phyloP scores from a whole-genome alignment of 2,888 invertebrate genomes.

The Dasysyrphus albostriatus region DNA sequence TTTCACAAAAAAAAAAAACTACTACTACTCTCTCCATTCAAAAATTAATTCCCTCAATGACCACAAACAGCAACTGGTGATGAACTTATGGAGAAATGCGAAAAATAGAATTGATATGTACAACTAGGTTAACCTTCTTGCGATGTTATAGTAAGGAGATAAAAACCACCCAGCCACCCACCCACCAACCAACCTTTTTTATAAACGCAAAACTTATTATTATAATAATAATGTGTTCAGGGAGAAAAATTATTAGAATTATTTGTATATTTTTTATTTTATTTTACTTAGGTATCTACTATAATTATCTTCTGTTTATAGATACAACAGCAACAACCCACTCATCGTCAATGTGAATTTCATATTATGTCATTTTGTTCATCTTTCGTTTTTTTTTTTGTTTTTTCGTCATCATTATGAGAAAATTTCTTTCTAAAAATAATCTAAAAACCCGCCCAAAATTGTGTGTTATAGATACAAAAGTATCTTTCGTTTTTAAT shows the following conservation, averaged over 20 bases:
- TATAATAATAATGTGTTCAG: neutral
- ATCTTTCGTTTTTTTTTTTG: conserved; percentile 46
- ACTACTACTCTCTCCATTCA: neutral
- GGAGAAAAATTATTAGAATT: neutral
- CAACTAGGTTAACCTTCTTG: neutral
- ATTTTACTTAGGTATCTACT: neutral
- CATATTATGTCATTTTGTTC: conserved; percentile 30
- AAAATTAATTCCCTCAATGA: neutral
- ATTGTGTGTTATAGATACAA: conserved; percentile 18
- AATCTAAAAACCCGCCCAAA: conserved; percentile 18
- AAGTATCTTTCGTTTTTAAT: neutral
- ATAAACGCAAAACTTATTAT: neutral
- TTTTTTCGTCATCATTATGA: conserved; percentile 27
- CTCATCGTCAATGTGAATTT: conserved; percentile 14
- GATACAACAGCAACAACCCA: conserved; percentile 10
- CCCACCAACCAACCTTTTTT: neutral
- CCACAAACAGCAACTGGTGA: too few species aligned
- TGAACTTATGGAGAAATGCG: neutral
- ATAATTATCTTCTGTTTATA: conserved; percentile 8
- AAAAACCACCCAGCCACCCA: neutral
- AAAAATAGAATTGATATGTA: neutral
- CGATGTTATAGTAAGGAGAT: neutral
- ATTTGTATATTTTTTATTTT: neutral
- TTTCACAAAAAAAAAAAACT: neutral
- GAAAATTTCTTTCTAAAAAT: conserved; percentile 45